Conservation (phyloP, 1,140 invertebrate genomes). For the Cotesia vestalis region DNA sequence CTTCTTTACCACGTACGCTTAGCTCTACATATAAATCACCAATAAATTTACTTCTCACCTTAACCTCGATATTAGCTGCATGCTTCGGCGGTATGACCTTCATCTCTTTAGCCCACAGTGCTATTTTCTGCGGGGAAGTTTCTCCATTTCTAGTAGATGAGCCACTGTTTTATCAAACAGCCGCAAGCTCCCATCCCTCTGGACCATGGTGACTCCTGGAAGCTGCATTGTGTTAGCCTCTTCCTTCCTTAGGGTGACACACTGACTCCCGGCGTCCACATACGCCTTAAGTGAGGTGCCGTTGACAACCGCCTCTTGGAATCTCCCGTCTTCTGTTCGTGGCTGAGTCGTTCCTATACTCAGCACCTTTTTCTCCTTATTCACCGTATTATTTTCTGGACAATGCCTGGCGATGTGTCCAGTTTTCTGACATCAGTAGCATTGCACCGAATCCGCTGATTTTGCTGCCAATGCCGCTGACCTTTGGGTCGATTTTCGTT, state of each 20-base stretch:
- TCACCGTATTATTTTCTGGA: no score
- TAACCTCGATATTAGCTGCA: constrained; percentile 33
- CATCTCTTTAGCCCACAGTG: constrained; percentile 29
- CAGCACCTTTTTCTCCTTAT: no score
- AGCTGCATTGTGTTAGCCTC: constrained; percentile 31
- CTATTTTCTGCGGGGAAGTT: constrained; percentile 31
- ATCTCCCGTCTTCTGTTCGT: no score
- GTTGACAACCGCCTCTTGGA: no score
- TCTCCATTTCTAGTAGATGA: constrained; percentile 34
- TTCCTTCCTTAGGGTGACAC: constrained; percentile 28
- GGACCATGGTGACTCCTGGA: constrained; percentile 32
- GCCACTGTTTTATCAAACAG: constrained; percentile 32
- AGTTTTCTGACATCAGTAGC: no score
- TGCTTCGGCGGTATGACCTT: constrained; percentile 33
- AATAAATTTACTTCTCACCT: constrained; percentile 25
- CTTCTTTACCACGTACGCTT: constrained; percentile 33
- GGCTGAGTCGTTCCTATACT: no score
- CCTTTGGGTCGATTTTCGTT: no score
- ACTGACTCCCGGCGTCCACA: constrained; percentile 28
- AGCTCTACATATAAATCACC: constrained; percentile 38
- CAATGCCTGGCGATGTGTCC: no score
- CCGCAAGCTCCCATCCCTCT: constrained; percentile 26
- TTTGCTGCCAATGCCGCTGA: no score
- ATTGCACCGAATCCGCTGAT: no score
- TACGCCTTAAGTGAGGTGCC: background rate